Conservation (phyloP, 1,140 invertebrate species). For the Parasteatoda tepidariorum region DNA sequence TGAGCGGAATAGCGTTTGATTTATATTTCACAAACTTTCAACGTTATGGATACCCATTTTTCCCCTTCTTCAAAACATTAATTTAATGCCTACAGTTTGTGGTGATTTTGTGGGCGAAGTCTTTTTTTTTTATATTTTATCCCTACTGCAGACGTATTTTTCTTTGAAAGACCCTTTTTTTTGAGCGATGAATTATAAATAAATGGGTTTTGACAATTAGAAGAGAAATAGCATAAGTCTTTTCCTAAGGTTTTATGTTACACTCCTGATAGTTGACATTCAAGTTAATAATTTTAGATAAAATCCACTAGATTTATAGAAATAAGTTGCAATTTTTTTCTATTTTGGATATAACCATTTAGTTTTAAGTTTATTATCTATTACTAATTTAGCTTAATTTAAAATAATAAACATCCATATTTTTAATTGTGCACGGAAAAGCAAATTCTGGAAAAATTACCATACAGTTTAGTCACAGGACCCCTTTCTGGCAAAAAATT, state of each 20-base stretch:
- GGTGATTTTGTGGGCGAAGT: slow-evolving; percentile 20
- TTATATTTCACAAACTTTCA: slow-evolving; percentile 59
- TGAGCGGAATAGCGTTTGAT: slow-evolving; percentile 16
- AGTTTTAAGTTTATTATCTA: no score
- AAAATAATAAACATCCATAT: no score
- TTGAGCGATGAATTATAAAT: neutral
- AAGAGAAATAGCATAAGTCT: neutral
- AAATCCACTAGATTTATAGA: no score
- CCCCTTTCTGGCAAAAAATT: no score
- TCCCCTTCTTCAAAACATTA: slow-evolving; percentile 42
- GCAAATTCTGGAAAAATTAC: no score
- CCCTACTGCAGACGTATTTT: slow-evolving; percentile 1
- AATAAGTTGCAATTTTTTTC: no score
- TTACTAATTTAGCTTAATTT: no score
- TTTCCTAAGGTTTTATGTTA: neutral
- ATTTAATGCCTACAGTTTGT: slow-evolving; percentile 22
- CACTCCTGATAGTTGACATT: no score
- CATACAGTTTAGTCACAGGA: no score
- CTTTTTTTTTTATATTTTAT: neutral
- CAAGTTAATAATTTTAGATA: no score
- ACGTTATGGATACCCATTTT: slow-evolving; percentile 45
- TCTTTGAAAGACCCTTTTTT: neutral
- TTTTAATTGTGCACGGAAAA: no score
- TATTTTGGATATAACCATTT: no score
- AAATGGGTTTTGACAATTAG: neutral